A percentile compares a stretch with the other conserved stretches of the same genome.
These are phyloP conservation scores for Chrysotoxum bicinctum DNA, from an alignment of 2,888 invertebrate genomes.

Conservation along the genomic window DNA sequence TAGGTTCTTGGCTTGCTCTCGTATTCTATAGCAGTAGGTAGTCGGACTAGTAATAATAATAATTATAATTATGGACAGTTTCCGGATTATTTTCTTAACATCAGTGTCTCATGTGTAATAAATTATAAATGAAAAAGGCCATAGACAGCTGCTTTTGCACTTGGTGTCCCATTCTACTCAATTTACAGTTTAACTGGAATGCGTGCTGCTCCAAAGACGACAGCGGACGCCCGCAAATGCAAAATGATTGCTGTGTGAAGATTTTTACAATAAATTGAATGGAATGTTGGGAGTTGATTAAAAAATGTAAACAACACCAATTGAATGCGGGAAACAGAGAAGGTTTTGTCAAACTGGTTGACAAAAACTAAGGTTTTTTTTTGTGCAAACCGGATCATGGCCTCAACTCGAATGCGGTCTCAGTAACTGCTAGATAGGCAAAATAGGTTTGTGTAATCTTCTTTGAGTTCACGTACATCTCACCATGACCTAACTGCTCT, in stretches of 20 bases:
- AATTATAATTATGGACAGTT: slow-evolving; percentile 11
- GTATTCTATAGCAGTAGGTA: not conserved
- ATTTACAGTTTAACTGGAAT: slow-evolving; percentile 17
- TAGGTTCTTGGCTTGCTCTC: slow-evolving; percentile 20
- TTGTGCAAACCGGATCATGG: too few species aligned
- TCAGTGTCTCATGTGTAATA: slow-evolving; percentile 12
- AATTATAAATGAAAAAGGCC: not conserved
- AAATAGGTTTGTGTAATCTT: too few species aligned
- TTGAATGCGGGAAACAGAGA: not conserved
- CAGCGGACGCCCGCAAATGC: not conserved
- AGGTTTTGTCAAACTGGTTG: not conserved
- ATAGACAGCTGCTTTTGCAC: not conserved
- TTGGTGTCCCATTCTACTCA: slow-evolving; percentile 18
- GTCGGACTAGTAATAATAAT: not conserved
- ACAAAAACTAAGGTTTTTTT: not conserved
- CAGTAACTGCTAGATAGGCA: too few species aligned
- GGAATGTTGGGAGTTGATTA: not conserved
- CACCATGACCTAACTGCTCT: too few species aligned
- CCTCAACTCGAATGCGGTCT: too few species aligned
- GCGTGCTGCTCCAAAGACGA: slow-evolving; percentile 8
- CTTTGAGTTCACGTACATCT: too few species aligned
- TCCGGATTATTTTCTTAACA: slow-evolving; percentile 22
- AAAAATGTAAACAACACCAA: not conserved
- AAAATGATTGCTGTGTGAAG: slow-evolving; percentile 10
- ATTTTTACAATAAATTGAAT: not conserved